Conservation (phyloP, 2,888 invertebrate genomes). For the Stenoptilia bipunctidactyla region DNA sequence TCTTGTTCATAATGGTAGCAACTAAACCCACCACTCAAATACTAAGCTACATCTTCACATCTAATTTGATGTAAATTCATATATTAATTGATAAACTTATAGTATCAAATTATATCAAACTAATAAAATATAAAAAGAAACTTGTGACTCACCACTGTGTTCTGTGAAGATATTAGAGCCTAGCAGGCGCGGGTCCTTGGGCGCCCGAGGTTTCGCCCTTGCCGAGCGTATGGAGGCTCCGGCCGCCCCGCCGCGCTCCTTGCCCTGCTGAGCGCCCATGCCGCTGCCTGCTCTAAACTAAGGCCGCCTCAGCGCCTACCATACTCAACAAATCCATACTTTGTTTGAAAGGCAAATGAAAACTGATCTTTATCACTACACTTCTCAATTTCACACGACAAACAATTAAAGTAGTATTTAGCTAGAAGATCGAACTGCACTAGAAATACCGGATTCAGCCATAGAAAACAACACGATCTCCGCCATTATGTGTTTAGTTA, state of each 20-base stretch:
- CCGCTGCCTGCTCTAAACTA: constrained; percentile 3
- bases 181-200: constrained; percentile 86
- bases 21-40: too few relatives aligned
- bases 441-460: not conserved
- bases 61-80: too few relatives aligned
- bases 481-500: constrained; percentile 1
- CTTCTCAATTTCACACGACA: not conserved
- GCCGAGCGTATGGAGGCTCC: constrained; percentile 81
- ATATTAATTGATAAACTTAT: too few relatives aligned
- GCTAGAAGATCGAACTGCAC: not conserved
- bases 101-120: too few relatives aligned
- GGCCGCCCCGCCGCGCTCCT: constrained; percentile 84
- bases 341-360: not conserved
- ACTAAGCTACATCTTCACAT: too few relatives aligned
- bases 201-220: constrained; percentile 80
- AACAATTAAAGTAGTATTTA: constrained; percentile 13
- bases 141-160: constrained; percentile 84
- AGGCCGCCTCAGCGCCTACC: not conserved
- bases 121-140: too few relatives aligned
- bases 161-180: constrained; percentile 95
- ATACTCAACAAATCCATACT: not conserved
- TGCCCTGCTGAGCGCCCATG: constrained; percentile 95
- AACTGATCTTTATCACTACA: constrained; percentile 3
- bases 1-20: too few relatives aligned
- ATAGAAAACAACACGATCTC: not conserved